Conservation (phyloP, 2,888 invertebrate species). For the Hartigia nigra region DNA sequence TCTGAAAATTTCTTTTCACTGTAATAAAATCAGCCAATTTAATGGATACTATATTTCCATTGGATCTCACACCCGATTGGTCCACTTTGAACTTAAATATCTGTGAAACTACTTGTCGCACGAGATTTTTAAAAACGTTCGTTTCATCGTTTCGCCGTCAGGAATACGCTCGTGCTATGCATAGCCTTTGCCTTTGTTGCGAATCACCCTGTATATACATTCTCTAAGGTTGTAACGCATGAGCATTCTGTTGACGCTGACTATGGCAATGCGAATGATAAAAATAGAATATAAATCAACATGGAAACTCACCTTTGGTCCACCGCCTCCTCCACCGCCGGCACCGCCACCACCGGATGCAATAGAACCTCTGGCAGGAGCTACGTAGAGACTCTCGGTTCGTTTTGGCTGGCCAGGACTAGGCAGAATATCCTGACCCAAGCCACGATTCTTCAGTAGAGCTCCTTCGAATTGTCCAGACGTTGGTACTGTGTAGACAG, state of each 20-base stretch:
- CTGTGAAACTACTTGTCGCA: too few relatives aligned
- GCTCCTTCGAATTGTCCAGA: slow-evolving; percentile 82
- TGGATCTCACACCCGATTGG: too few relatives aligned
- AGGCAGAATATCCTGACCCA: slow-evolving; percentile 91
- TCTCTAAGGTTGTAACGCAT: neutral
- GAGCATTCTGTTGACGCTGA: neutral
- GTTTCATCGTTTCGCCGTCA: too few relatives aligned
- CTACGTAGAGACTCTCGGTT: slow-evolving; percentile 88
- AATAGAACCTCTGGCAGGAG: slow-evolving; percentile 66
- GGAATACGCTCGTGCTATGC: too few relatives aligned
- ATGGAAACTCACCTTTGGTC: slow-evolving; percentile 40
- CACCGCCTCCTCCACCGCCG: slow-evolving; percentile 66
- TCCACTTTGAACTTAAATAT: too few relatives aligned
- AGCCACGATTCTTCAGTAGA: slow-evolving; percentile 80
- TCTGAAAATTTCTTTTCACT: too few relatives aligned
- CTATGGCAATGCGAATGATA: neutral
- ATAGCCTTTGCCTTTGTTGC: too few relatives aligned
- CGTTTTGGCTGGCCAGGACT: slow-evolving; percentile 90
- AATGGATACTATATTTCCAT: too few relatives aligned
- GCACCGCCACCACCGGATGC: slow-evolving; percentile 66
- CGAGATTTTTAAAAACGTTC: too few relatives aligned
- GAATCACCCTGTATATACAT: too few relatives aligned
- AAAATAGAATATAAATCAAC: neutral
- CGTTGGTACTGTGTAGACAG: slow-evolving; percentile 66
- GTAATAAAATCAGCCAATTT: too few relatives aligned